These are phyloP conservation scores for Urosaurus nigricauda DNA, from an alignment of 2,797 vertebrate genomes.

Conservation along the genomic window DNA sequence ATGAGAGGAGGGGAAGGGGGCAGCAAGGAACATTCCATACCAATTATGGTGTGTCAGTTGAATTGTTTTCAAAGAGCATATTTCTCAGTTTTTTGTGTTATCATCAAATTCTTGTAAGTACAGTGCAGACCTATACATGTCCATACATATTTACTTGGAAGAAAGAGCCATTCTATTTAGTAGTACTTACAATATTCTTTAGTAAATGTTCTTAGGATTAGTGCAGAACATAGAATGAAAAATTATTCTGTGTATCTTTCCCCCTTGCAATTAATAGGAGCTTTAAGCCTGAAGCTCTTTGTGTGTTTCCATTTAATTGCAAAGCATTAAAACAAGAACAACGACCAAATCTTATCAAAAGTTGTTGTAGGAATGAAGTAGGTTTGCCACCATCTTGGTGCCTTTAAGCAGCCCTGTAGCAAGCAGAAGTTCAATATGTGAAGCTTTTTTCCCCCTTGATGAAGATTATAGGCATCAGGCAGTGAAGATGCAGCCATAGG, in stretches of 20 bases:
- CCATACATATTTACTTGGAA: neutral
- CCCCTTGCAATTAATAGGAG: slow-evolving; percentile 4
- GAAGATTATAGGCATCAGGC: no score
- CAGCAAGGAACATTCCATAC: slow-evolving; percentile 5
- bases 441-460: neutral
- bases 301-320: neutral
- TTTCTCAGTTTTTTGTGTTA: slow-evolving; percentile 48
- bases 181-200: neutral
- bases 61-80: slow-evolving; percentile 57
- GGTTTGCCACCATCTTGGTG: neutral
- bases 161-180: neutral
- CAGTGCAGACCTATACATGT: neutral
- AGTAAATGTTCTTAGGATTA: neutral
- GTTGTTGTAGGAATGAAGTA: neutral
- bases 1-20: neutral
- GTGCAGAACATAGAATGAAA: no score
- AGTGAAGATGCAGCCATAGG: no score
- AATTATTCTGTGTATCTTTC: neutral
- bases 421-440: neutral
- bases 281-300: neutral
- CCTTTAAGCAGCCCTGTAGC: neutral
- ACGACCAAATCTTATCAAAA: neutral
- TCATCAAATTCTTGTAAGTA: slow-evolving; percentile 13
- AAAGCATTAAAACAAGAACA: neutral
- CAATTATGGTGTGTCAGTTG: slow-evolving; percentile 46